Conservation (phyloP, 2,888 invertebrate genomes). For the Cryptophagus acutangulus region DNA sequence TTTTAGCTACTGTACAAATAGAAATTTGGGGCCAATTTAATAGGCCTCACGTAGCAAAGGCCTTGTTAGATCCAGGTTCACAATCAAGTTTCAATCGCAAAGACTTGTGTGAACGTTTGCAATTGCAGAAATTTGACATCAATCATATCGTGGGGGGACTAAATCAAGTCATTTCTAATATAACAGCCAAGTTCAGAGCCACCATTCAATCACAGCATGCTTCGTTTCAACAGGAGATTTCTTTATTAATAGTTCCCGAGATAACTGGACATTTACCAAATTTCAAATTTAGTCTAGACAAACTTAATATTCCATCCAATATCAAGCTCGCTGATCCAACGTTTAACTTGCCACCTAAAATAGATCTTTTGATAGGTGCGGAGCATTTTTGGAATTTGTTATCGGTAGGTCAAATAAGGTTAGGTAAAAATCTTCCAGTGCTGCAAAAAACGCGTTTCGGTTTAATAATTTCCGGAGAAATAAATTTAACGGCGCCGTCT, state of each 20-base stretch:
- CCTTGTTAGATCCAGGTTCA: neutral
- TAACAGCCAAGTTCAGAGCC: neutral
- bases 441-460: neutral
- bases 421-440: neutral
- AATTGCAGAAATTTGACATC: neutral
- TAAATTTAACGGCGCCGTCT: too few species aligned
- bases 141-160: neutral
- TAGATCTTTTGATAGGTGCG: neutral
- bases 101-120: neutral
- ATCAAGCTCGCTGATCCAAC: neutral
- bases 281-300: neutral
- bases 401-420: neutral
- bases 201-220: neutral
- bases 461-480: neutral
- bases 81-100: neutral
- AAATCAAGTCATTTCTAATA: neutral
- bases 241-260: neutral
- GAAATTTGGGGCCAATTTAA: neutral
- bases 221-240: neutral
- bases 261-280: conserved; percentile 2
- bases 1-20: conserved; percentile 1
- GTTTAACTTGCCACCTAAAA: neutral
- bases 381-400: neutral
- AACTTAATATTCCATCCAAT: conserved; percentile 2
- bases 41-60: neutral